These are phyloP conservation scores for Pterois miles DNA, from an alignment of 2,797 vertebrate genomes.

Conservation along the genomic window DNA sequence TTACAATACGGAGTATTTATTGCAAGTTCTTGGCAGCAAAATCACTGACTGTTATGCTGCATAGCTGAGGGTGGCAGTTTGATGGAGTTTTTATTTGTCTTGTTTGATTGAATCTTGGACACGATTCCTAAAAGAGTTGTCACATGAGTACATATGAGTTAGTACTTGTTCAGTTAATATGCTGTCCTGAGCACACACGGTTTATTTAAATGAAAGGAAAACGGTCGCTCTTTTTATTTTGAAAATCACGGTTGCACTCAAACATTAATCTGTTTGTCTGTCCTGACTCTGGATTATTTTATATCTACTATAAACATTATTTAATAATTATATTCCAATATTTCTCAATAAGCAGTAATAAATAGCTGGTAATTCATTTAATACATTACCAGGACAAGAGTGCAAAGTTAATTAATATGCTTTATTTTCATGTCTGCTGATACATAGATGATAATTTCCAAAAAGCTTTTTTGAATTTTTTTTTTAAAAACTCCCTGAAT, in stretches of 20 bases:
- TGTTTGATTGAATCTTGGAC: background rate
- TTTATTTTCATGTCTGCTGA: too few species aligned
- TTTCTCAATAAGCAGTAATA: too few species aligned
- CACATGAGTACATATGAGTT: background rate
- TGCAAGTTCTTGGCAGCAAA: background rate
- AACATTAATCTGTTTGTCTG: too few species aligned
- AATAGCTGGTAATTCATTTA: too few species aligned
- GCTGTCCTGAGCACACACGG: background rate
- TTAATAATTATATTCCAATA: too few species aligned
- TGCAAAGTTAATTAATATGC: too few species aligned
- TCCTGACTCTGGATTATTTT: too few species aligned
- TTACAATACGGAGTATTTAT: background rate
- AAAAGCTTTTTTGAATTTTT: too few species aligned
- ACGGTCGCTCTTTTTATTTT: background rate
- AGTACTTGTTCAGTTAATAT: background rate
- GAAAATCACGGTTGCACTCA: rapidly evolving
- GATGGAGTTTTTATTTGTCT: background rate
- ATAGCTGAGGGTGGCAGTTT: background rate
- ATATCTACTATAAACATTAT: too few species aligned
- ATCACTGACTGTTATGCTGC: background rate
- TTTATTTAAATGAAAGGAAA: slow-evolving; percentile 12
- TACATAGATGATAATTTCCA: too few species aligned
- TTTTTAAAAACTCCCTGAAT: too few species aligned
- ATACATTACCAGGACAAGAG: too few species aligned
- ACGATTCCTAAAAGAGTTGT: background rate